These are phyloP conservation scores for Reticulitermes lucifugus DNA, from an alignment of 2,888 invertebrate genomes.

Conservation along the genomic window DNA sequence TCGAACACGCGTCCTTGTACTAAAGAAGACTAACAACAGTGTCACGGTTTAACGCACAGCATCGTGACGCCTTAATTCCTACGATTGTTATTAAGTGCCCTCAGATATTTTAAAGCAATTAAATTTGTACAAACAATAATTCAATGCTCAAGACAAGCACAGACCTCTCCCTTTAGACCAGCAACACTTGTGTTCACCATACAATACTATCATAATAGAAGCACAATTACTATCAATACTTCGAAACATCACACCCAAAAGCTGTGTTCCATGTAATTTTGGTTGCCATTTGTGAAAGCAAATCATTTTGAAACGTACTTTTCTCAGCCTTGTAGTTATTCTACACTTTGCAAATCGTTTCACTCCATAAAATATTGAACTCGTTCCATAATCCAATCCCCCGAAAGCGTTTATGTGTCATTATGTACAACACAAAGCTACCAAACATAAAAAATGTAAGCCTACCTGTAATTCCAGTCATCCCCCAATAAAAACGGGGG, in stretches of 20 bases:
- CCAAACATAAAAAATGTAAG: constrained; percentile 4
- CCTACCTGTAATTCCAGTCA: not conserved
- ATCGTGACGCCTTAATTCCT: no score
- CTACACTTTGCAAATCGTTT: not conserved
- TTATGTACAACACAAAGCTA: not conserved
- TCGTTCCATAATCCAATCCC: constrained; percentile 18
- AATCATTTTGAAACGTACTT: not conserved
- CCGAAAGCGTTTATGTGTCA: not conserved
- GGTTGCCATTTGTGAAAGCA: not conserved
- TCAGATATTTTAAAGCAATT: no score
- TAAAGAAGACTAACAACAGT: not conserved
- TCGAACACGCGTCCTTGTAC: not conserved
- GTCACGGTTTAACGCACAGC: not conserved
- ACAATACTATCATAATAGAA: no score
- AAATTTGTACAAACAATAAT: no score
- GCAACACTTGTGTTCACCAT: no score
- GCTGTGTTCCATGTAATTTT: not conserved
- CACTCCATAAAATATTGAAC: not conserved
- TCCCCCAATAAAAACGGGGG: not conserved
- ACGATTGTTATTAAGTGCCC: no score
- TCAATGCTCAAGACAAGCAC: no score
- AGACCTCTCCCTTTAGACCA: no score
- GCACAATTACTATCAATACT: not conserved
- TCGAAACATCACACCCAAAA: not conserved
- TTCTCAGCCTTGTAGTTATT: not conserved